Conservation (phyloP, 2,113 vertebrate genomes). For the Nanorana parkeri region DNA sequence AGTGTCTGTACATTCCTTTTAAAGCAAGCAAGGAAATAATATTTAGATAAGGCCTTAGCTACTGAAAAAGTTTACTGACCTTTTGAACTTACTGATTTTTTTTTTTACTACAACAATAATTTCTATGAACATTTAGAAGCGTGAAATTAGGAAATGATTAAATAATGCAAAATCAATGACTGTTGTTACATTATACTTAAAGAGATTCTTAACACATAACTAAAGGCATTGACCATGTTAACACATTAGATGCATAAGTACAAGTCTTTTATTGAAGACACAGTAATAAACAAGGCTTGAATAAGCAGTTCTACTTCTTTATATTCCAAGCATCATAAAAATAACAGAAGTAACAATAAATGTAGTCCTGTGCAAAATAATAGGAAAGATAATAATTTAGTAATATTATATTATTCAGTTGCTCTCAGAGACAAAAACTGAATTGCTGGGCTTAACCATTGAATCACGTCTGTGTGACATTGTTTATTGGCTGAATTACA, state of each 20-base stretch:
- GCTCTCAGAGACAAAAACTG: background rate
- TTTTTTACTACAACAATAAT: background rate
- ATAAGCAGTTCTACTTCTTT: constrained; percentile 6
- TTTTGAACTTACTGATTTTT: constrained; percentile 11
- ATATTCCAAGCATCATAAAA: background rate
- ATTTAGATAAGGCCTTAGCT: no score
- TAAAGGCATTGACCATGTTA: background rate
- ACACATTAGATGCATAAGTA: background rate
- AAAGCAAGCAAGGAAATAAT: background rate
- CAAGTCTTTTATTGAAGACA: background rate
- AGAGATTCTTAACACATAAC: background rate
- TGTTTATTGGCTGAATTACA: constrained; percentile 39
- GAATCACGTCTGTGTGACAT: constrained; percentile 18
- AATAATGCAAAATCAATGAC: constrained; percentile 24
- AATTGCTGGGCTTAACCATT: constrained; percentile 20
- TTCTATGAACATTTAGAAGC: constrained; percentile 16
- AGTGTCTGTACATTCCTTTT: no score
- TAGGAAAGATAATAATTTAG: constrained; percentile 14
- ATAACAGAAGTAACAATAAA: background rate
- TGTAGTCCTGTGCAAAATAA: constrained; percentile 4
- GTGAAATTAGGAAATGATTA: constrained; percentile 12
- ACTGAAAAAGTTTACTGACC: background rate
- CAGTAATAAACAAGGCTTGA: background rate
- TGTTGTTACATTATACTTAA: background rate
- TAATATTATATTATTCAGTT: constrained; percentile 16